phyloP scores from a whole-genome alignment of 64 coral and sea anemone genomes.

The Porites lutea region DNA sequence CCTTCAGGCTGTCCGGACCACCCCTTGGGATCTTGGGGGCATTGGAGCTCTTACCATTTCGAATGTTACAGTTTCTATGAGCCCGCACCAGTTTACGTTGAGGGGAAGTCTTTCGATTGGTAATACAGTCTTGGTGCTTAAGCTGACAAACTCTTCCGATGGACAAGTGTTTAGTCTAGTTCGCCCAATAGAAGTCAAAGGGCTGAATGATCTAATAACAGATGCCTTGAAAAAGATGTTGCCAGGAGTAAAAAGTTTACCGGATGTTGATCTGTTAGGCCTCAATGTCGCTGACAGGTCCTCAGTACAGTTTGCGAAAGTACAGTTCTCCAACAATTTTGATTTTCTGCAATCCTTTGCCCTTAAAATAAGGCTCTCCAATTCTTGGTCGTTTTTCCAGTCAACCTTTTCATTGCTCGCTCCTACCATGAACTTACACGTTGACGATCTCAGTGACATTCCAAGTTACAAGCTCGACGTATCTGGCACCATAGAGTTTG shows the following conservation, averaged over 20 bases:
- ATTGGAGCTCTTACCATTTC: constrained; percentile 12
- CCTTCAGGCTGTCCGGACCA: constrained; percentile 8
- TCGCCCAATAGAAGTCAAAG: background rate
- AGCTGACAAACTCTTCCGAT: background rate
- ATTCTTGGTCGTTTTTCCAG: constrained; percentile 69
- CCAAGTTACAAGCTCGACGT: constrained; percentile 40
- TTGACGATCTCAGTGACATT: constrained; percentile 38
- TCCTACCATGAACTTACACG: constrained; percentile 39
- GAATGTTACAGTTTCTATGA: constrained; percentile 14
- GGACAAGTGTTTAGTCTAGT: constrained; percentile 36
- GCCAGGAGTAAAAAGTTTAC: constrained; percentile 16
- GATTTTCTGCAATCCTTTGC: constrained; percentile 24
- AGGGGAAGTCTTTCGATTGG: background rate
- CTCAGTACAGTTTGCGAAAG: constrained; percentile 37
- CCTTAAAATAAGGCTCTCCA: constrained; percentile 32
- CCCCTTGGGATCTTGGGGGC: constrained; percentile 55
- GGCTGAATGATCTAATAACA: constrained; percentile 25
- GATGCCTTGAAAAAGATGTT: constrained; percentile 48
- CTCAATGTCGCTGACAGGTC: constrained; percentile 25
- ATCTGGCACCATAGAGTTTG: constrained; percentile 29
- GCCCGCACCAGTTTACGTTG: background rate
- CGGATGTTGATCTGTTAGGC: constrained; percentile 46
- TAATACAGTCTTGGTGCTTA: constrained; percentile 1
- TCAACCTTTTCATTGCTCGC: constrained; percentile 39
- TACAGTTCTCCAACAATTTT: constrained; percentile 48